A percentile compares a stretch with the other conserved stretches of the same genome.
Conservation (phyloP, 2,797 vertebrate genomes). For the Clangula hyemalis region DNA sequence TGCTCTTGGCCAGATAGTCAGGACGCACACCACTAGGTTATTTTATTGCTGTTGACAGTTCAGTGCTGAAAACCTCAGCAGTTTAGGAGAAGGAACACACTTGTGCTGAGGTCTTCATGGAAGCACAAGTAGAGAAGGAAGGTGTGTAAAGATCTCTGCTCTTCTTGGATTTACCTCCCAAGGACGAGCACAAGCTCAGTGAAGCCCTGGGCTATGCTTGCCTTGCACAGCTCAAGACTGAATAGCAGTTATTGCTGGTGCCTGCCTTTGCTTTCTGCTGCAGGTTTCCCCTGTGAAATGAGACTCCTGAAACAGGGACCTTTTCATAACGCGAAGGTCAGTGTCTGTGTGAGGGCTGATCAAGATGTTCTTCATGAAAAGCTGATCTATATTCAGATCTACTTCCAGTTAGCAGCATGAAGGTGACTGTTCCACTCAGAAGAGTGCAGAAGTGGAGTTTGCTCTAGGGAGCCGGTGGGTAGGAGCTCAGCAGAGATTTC, state of each 20-base stretch:
- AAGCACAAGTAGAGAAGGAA: not conserved
- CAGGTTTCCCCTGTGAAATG: not conserved
- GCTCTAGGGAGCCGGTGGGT: not conserved
- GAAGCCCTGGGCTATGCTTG: not conserved
- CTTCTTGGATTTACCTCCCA: not conserved
- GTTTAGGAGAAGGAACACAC: not conserved
- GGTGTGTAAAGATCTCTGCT: not conserved
- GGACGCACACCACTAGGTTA: not conserved
- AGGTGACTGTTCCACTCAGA: not conserved
- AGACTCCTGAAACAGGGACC: not conserved
- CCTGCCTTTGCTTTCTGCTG: not conserved
- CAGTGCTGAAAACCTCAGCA: not conserved
- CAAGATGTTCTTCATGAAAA: not conserved
- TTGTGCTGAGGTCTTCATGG: not conserved
- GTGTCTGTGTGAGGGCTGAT: not conserved
- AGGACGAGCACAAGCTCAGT: not conserved
- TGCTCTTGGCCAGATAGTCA: not conserved
- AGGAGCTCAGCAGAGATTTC: not conserved
- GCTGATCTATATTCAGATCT: not conserved
- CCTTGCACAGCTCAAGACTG: not conserved
- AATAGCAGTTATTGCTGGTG: not conserved
- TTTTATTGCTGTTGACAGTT: not conserved
- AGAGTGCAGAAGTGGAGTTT: not conserved
- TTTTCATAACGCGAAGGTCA: not conserved
- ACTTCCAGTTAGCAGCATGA: not conserved